Conservation (phyloP, 2,113 vertebrate genomes). For the Todiramphus chloris region DNA sequence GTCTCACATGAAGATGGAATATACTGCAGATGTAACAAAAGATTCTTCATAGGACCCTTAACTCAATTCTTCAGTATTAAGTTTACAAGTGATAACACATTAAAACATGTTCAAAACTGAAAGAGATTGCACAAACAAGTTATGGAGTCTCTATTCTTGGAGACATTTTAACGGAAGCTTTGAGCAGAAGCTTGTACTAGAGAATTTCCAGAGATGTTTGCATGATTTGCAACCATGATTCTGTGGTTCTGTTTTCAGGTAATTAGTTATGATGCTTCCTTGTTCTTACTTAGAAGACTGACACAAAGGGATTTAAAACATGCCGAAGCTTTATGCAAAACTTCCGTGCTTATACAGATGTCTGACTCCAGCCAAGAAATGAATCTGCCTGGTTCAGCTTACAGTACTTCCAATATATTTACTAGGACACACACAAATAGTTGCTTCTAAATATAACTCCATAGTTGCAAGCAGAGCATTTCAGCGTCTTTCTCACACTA, state of each 20-base stretch:
- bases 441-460: background rate
- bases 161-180: background rate
- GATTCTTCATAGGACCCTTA: background rate
- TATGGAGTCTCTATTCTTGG: background rate
- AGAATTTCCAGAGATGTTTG: background rate
- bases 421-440: background rate
- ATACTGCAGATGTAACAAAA: background rate
- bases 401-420: background rate
- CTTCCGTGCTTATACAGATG: background rate
- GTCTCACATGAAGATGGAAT: background rate
- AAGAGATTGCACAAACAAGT: background rate
- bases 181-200: background rate
- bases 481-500: background rate
- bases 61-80: background rate
- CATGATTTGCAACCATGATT: background rate
- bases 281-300: background rate
- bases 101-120: background rate
- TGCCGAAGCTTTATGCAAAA: background rate
- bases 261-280: background rate
- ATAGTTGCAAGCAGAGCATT: background rate
- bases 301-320: background rate
- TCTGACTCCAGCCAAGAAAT: background rate
- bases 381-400: background rate
- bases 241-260: background rate
- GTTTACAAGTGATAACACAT: background rate